These are phyloP conservation scores for Pygmarrhopalites habei DNA, from an alignment of 1,140 invertebrate genomes.

Conservation along the genomic window DNA sequence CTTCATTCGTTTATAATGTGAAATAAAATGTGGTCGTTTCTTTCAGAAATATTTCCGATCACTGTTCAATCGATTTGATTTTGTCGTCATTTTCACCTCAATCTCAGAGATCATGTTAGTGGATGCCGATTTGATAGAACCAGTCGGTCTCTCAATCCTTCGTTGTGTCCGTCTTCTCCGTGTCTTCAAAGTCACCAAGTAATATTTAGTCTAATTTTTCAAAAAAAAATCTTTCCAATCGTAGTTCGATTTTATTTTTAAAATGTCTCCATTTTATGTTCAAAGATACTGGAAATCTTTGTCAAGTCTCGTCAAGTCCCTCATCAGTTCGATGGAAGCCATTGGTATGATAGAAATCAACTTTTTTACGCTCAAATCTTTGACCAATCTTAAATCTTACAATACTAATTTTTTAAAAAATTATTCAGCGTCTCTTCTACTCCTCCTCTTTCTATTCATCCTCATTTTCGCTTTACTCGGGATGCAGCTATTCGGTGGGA, in stretches of 20 bases:
- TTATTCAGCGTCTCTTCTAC: conserved; percentile 56
- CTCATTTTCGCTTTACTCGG: conserved; percentile 62
- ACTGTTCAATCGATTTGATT: conserved; percentile 92
- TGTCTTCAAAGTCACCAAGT: conserved; percentile 98
- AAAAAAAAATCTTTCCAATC: too few relatives aligned
- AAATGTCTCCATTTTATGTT: too few relatives aligned
- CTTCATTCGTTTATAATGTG: too few relatives aligned
- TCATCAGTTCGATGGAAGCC: conserved; percentile 56
- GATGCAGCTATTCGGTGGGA: conserved; percentile 45
- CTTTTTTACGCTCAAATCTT: too few relatives aligned
- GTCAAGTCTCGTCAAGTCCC: conserved; percentile 91
- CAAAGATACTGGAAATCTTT: conserved; percentile 94
- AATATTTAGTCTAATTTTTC: not conserved
- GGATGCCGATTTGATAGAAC: conserved; percentile 66
- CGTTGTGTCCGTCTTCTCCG: conserved; percentile 89
- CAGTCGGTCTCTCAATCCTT: conserved; percentile 87
- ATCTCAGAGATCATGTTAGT: conserved; percentile 89
- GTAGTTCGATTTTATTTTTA: conserved; percentile 46
- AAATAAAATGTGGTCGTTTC: conserved; percentile 42
- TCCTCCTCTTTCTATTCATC: conserved; percentile 63
- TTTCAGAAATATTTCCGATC: conserved; percentile 88
- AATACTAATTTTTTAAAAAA: too few relatives aligned
- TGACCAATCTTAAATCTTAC: too few relatives aligned
- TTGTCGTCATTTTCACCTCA: conserved; percentile 92
- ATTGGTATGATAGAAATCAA: too few relatives aligned